A percentile compares a stretch with the other conserved stretches of the same genome.
Evolutionary conservation across 2,888 invertebrate genomes (phyloP).

Genomic region (Xanthia togata): DNA sequence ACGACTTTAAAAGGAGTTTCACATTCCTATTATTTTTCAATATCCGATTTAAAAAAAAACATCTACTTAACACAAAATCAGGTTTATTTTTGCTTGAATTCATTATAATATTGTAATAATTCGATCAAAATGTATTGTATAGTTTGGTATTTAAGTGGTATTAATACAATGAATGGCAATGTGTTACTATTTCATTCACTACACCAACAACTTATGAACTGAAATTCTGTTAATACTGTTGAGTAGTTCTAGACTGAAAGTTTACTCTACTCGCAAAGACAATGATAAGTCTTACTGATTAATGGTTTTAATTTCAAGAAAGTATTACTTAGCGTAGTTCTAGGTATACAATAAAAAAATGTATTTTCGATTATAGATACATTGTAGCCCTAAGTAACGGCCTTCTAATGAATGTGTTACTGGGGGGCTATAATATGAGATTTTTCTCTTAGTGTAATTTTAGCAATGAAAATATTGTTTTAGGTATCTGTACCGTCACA

Average conservation of each 20-base stretch:
- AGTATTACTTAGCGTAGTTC: slow-evolving; percentile 46
- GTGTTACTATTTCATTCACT: slow-evolving; percentile 32
- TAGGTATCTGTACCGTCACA: background rate
- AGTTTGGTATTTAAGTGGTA: slow-evolving; percentile 4
- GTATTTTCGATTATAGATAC: slow-evolving; percentile 6
- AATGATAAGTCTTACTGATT: slow-evolving; percentile 24
- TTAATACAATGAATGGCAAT: slow-evolving; percentile 31
- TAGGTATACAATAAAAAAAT: slow-evolving; percentile 17
- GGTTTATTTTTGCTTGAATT: slow-evolving; percentile 6
- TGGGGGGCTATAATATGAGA: background rate
- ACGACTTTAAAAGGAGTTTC: background rate
- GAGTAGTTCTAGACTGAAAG: slow-evolving; percentile 44
- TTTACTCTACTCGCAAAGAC: slow-evolving; percentile 36
- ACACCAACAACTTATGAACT: no score
- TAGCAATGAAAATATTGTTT: background rate
- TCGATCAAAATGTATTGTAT: slow-evolving; percentile 8
- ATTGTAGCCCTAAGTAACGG: background rate
- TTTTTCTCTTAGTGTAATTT: background rate
- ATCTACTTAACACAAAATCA: slow-evolving; percentile 9
- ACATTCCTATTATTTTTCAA: background rate
- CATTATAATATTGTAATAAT: slow-evolving; percentile 5
- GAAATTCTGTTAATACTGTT: slow-evolving; percentile 33
- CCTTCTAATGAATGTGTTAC: background rate
- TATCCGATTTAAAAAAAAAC: background rate
- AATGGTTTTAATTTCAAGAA: slow-evolving; percentile 28